These are phyloP conservation scores for Rutpela maculata DNA, from an alignment of 2,888 invertebrate genomes.

Conservation along the genomic window DNA sequence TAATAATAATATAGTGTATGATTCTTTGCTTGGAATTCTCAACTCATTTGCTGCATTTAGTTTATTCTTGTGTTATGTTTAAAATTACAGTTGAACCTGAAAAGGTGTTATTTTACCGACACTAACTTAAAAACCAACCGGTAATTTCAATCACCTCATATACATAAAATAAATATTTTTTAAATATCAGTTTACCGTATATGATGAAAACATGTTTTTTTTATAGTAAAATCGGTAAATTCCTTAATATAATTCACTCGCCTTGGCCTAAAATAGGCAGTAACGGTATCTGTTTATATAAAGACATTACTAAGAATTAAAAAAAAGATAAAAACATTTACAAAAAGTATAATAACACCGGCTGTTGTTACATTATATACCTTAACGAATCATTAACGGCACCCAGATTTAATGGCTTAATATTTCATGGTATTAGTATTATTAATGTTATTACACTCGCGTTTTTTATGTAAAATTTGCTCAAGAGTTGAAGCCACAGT, in stretches of 20 bases:
- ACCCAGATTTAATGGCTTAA: conserved; percentile 22
- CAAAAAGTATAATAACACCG: conserved; percentile 12
- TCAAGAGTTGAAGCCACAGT: not conserved
- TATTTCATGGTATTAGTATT: conserved; percentile 21
- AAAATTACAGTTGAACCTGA: not conserved
- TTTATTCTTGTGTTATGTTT: too few relatives aligned
- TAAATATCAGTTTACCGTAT: not conserved
- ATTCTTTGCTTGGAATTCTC: too few relatives aligned
- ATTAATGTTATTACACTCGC: not conserved
- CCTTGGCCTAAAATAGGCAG: conserved; percentile 8
- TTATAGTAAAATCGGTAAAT: not conserved
- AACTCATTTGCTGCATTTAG: too few relatives aligned
- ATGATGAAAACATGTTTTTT: not conserved
- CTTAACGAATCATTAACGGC: conserved; percentile 28
- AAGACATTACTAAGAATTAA: conserved; percentile 1
- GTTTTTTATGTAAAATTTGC: not conserved
- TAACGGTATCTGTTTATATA: conserved; percentile 19
- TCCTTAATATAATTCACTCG: conserved; percentile 1
- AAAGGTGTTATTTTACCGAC: too few relatives aligned
- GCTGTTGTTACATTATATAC: conserved; percentile 20
- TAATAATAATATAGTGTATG: too few relatives aligned
- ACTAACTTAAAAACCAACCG: not conserved
- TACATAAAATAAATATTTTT: conserved; percentile 3
- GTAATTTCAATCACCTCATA: not conserved
- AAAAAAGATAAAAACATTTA: not conserved